Conservation (phyloP, 1,140 invertebrate species). For the Archivesica marissinica region DNA sequence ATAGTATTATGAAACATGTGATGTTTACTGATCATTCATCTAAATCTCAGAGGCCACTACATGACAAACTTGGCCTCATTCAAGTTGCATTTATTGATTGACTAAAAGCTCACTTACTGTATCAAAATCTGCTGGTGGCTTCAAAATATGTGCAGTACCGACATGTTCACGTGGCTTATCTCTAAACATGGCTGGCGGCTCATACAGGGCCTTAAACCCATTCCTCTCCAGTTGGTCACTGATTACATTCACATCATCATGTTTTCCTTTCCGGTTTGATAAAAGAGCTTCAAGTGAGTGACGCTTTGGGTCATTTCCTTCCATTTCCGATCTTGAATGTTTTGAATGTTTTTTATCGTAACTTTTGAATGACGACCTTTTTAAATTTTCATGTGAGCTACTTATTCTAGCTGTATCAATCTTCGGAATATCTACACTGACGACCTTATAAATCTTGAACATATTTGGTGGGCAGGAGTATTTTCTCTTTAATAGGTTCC, state of each 20-base stretch:
- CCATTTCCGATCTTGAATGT: not conserved
- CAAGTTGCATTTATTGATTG: no score
- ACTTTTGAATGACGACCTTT: not conserved
- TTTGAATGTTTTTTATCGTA: constrained; percentile 7
- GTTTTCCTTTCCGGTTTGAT: not conserved
- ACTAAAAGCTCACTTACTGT: not conserved
- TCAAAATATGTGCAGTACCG: not conserved
- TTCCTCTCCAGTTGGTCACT: not conserved
- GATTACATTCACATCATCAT: not conserved
- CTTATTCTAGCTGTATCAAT: not conserved
- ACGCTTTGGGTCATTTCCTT: not conserved
- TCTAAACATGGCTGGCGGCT: constrained; percentile 21
- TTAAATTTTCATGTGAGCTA: constrained; percentile 11
- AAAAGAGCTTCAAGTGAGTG: not conserved
- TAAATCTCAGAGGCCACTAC: no score
- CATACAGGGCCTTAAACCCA: not conserved
- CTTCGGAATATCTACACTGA: constrained; percentile 46
- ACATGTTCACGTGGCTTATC: not conserved
- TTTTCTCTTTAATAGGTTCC: constrained; percentile 26
- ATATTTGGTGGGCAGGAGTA: constrained; percentile 40
- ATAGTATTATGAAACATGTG: no score
- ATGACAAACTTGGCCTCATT: no score
- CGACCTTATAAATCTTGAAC: constrained; percentile 42
- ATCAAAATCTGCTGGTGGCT: constrained; percentile 37
- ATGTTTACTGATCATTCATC: no score